Conservation (phyloP, 2,888 invertebrate species). For the Protodeltote pygarga region DNA sequence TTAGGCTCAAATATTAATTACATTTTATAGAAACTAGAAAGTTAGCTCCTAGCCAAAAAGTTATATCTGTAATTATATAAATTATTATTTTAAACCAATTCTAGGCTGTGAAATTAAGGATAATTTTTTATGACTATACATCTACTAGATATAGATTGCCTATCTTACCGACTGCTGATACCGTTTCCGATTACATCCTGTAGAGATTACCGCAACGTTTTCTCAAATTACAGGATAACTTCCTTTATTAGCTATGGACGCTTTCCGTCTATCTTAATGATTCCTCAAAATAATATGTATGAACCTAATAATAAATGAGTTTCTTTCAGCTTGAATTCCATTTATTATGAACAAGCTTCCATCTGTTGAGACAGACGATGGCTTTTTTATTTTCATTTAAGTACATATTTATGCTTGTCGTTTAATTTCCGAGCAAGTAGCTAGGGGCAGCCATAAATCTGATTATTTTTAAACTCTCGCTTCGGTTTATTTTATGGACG, state of each 20-base stretch:
- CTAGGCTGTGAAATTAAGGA: too few species aligned
- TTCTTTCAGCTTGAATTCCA: slow-evolving; percentile 9
- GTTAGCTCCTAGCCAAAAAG: too few species aligned
- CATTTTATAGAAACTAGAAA: too few species aligned
- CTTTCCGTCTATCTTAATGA: slow-evolving; percentile 4
- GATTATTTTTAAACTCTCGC: slow-evolving; percentile 66
- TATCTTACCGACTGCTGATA: too few species aligned
- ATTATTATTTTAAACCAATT: too few species aligned
- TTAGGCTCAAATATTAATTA: too few species aligned
- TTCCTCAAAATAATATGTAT: too few species aligned
- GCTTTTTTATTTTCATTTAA: slow-evolving; percentile 36
- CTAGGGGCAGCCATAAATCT: slow-evolving; percentile 58
- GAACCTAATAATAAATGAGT: slow-evolving; percentile 6
- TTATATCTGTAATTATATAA: too few species aligned
- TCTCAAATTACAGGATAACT: slow-evolving; percentile 4
- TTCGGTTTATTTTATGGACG: slow-evolving; percentile 58
- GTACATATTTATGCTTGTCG: slow-evolving; percentile 47
- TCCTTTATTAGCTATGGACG: slow-evolving; percentile 1
- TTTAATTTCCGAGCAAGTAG: slow-evolving; percentile 53
- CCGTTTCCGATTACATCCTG: slow-evolving; percentile 9
- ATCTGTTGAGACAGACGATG: slow-evolving; percentile 19
- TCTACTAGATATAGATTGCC: too few species aligned
- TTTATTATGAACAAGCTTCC: slow-evolving; percentile 9
- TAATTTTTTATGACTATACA: too few species aligned
- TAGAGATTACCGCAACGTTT: slow-evolving; percentile 11